Percentiles rank a stretch among this genome's conserved stretches.
Evolutionary conservation across 2,797 vertebrate genomes (phyloP).

Genomic region (Paramormyrops hopkinsi): DNA sequence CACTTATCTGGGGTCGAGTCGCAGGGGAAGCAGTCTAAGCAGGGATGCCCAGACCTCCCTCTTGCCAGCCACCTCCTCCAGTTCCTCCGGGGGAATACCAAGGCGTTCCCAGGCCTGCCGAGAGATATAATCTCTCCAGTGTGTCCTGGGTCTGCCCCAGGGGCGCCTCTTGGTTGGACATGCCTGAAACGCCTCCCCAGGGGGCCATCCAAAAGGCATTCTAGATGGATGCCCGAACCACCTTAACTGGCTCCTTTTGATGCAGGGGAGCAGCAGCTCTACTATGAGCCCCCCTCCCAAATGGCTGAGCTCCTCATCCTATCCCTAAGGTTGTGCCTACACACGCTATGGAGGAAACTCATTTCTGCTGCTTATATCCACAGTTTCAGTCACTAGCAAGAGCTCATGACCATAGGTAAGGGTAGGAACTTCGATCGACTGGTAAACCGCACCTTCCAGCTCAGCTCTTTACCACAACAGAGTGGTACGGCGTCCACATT

Average conservation of each 20-base stretch:
- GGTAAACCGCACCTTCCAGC: not conserved
- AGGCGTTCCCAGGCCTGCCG: not conserved
- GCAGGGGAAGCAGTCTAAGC: not conserved
- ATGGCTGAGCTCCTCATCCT: not conserved
- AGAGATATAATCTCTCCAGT: not conserved
- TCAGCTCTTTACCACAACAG: not conserved
- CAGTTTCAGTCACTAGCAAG: not conserved
- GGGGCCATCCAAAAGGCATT: not conserved
- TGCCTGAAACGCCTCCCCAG: not conserved
- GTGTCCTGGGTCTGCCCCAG: not conserved
- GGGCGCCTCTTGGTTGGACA: not conserved
- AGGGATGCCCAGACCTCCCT: not conserved
- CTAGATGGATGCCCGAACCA: not conserved
- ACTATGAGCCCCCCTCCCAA: not conserved
- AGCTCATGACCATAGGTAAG: not conserved
- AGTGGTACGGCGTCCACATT: not conserved
- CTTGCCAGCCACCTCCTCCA: not conserved
- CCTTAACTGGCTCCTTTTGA: not conserved
- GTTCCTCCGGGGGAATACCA: not conserved
- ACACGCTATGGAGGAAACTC: not conserved
- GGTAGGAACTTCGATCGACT: not conserved
- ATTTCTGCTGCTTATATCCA: not conserved
- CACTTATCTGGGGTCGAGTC: not conserved
- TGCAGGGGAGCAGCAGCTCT: not conserved
- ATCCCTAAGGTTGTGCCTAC: not conserved